Conservation (phyloP, 2,888 invertebrate species). For the Conops quadrifasciatus region DNA sequence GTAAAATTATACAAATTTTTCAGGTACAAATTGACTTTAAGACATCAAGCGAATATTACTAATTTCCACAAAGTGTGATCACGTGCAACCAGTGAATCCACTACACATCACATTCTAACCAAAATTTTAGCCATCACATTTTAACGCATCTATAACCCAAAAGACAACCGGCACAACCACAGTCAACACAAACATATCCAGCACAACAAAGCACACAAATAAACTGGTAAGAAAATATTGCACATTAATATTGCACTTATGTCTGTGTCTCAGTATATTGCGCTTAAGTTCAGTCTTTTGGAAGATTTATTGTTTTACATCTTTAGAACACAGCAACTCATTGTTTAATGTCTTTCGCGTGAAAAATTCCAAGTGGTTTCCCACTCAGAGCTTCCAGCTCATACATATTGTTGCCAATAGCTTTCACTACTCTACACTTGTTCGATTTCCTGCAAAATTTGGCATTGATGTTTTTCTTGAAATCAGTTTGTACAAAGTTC, state of each 20-base stretch:
- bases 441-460: background rate
- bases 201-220: background rate
- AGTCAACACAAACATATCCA: background rate
- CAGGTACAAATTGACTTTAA: no score
- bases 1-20: no score
- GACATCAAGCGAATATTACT: no score
- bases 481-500: constrained; percentile 11
- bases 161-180: no score
- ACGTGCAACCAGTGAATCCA: no score
- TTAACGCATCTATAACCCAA: no score
- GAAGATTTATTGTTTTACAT: background rate
- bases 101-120: no score
- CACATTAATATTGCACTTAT: background rate
- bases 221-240: no score
- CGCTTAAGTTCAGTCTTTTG: no score
- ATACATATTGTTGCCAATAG: background rate
- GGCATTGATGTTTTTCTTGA: background rate
- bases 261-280: background rate
- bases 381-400: background rate
- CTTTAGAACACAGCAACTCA: no score
- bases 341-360: constrained; percentile 11
- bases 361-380: background rate
- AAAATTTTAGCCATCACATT: no score
- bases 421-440: background rate
- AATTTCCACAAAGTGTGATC: no score